Evolutionary conservation across 2,888 invertebrate genomes (phyloP), one percentile per base, ranked within the genome.

Genomic region (Ashinkailepas kermadecensis): DNA sequence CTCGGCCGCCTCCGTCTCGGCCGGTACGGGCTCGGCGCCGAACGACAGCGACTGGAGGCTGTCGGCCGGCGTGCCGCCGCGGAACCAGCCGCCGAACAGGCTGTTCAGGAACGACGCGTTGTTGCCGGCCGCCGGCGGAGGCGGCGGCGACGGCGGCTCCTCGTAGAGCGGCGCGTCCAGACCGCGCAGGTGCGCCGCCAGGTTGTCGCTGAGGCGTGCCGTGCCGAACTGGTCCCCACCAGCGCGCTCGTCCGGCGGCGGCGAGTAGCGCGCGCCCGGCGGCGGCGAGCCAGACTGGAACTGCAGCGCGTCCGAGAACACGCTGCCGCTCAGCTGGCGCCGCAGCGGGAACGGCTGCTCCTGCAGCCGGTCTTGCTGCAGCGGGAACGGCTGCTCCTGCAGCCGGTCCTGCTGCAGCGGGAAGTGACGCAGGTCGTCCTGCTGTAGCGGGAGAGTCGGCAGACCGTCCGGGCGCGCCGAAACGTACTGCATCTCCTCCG

Each of bases 71-170:
- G 74, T 9, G 21, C 10, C 74, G 74, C 39, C 74, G 21, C 74
- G 56, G 54, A 21, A 56, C 74, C 74, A 74, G 54, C 74, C 74
- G 10, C 74, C 74, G 74, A 74, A 74, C 74, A 74, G 56, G n/a
- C 56, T 74, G 54, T 54, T 54, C 9, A 74, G 74, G 74, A 74
- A 74, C 18, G 74, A 74, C 18, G 7, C 8, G 15, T 10, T 15
- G 15, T 39, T 39, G 39, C 54, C 74, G 56, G 74, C 56, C 12
- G 70, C 2, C 70, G 70, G 21, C 11, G 74, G 74, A 54, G 54
- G 74, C 74, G 70, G 70, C 70, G 39, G 74, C 74, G 74, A 56
- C 74, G 74, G 74, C 8, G 9, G 10, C 56, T 54, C 21, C 74
- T 74, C 74, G 21, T 54, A 56, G 56, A 54, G 74, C 9, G 74